A percentile compares a stretch with the other conserved stretches of the same genome.
These are phyloP conservation scores for Gyrodactylus bullatarudis DNA, from an alignment of 1,140 invertebrate genomes.

Conservation along the genomic window DNA sequence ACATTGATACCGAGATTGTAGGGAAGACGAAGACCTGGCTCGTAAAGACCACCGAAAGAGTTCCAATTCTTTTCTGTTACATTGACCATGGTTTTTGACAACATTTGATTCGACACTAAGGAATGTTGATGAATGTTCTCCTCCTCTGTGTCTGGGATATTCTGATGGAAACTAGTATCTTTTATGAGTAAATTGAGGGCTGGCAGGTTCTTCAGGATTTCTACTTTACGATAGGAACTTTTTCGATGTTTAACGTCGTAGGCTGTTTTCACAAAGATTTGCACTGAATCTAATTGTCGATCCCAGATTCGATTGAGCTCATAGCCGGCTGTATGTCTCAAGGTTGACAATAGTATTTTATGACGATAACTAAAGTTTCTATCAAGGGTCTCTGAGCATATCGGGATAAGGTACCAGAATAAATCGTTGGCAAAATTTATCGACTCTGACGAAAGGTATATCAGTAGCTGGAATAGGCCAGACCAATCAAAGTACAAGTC, in stretches of 20 bases:
- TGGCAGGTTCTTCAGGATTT: neutral
- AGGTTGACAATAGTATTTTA: neutral
- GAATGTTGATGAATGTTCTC: neutral
- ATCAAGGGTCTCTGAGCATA: too few relatives aligned
- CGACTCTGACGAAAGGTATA: neutral
- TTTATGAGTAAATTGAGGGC: neutral
- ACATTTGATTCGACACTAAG: neutral
- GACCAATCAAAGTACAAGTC: neutral
- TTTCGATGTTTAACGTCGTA: neutral
- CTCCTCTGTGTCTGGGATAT: neutral
- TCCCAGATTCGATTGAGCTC: neutral
- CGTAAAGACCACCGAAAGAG: neutral
- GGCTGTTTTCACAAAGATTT: neutral
- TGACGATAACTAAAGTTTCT: neutral
- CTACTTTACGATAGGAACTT: neutral
- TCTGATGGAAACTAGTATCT: neutral
- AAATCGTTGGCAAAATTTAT: neutral
- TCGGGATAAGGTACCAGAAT: too few relatives aligned
- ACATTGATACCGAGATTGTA: neutral
- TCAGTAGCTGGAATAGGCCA: neutral
- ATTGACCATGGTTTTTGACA: neutral
- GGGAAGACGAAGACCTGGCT: neutral
- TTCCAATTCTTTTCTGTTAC: neutral
- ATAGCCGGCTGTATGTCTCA: neutral
- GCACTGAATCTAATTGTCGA: neutral